phyloP scores from a whole-genome alignment of 2,113 vertebrate species.

The Melanotaenia duboulayi region DNA sequence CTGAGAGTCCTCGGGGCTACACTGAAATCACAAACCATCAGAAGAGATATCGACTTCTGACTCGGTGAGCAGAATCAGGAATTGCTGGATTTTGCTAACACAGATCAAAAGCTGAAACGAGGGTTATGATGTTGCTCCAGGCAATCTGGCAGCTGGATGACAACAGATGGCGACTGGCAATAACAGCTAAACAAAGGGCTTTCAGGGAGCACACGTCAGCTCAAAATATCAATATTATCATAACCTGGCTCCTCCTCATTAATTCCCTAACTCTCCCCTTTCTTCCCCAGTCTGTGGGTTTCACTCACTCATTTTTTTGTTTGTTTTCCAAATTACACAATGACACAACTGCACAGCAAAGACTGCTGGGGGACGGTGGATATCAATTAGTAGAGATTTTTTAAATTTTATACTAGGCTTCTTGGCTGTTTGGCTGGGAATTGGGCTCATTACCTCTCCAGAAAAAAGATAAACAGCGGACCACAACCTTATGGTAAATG shows the following conservation, averaged over 20 bases:
- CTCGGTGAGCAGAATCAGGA: not conserved
- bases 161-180: conserved; percentile 66
- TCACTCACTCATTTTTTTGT: conserved; percentile 29
- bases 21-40: conserved; percentile 30
- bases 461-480: no score
- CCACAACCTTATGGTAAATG: no score
- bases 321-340: conserved; percentile 26
- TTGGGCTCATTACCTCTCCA: no score
- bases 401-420: no score
- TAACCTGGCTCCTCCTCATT: conserved; percentile 53
- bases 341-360: conserved; percentile 12
- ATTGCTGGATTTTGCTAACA: conserved; percentile 49
- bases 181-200: conserved; percentile 69
- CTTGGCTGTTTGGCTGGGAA: no score
- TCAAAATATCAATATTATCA: conserved; percentile 64
- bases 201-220: conserved; percentile 44
- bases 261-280: conserved; percentile 38
- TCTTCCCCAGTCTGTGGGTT: conserved; percentile 30
- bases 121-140: conserved; percentile 48
- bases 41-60: conserved; percentile 30
- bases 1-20: conserved; percentile 9
- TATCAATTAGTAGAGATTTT: no score
- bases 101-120: conserved; percentile 54
- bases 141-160: conserved; percentile 67
- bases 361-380: not conserved